These are phyloP conservation scores for Glyphotaelius pellucidus DNA, from an alignment of 2,888 invertebrate species.

Conservation along the genomic window DNA sequence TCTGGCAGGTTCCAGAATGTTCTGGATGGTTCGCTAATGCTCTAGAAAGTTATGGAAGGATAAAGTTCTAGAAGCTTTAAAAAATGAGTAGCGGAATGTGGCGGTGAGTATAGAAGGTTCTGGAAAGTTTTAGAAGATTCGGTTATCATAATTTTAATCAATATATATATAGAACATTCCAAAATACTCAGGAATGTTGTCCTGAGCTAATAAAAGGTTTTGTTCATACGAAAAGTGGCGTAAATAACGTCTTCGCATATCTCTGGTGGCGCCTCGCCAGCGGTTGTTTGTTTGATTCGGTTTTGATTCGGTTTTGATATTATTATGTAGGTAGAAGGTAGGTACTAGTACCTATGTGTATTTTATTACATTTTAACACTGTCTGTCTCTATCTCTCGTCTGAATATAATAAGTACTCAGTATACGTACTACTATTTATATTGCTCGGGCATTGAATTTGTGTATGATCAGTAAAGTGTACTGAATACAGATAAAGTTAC, in stretches of 20 bases:
- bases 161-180: too few species aligned
- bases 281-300: constrained; percentile 47
- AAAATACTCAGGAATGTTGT: too few species aligned
- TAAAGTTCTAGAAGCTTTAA: too few species aligned
- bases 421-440: background rate
- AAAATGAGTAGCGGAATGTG: too few species aligned
- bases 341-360: background rate
- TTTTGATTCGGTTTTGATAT: constrained; percentile 58
- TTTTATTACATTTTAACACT: constrained; percentile 59
- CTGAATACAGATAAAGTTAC: background rate
- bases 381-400: constrained; percentile 34
- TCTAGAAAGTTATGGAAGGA: too few species aligned
- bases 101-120: too few species aligned
- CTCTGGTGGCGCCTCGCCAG: constrained; percentile 58
- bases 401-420: background rate
- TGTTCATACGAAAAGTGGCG: background rate
- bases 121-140: too few species aligned
- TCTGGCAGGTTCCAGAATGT: too few species aligned
- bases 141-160: too few species aligned
- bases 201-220: background rate
- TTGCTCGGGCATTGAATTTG: background rate
- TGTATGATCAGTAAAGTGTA: background rate
- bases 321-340: background rate
- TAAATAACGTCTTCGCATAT: constrained; percentile 36
- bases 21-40: too few species aligned